Conservation (phyloP, 2,888 invertebrate genomes). For the Boloria euphrosyne region DNA sequence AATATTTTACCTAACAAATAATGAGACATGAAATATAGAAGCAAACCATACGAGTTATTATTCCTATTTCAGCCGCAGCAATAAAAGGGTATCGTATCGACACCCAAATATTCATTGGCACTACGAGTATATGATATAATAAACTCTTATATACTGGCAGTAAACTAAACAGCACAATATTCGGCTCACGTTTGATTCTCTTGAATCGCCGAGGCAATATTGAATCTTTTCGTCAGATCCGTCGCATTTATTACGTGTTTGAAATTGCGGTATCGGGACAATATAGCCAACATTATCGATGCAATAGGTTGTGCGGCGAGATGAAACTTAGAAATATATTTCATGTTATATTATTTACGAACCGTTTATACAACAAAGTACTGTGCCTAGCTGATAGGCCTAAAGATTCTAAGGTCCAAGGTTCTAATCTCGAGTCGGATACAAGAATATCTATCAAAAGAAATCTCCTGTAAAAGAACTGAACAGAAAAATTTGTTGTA, state of each 20-base stretch:
- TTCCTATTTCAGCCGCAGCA: conserved; percentile 2
- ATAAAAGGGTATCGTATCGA: conserved; percentile 16
- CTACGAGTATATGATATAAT: conserved; percentile 14
- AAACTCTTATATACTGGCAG: conserved; percentile 8
- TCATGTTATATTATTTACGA: background rate
- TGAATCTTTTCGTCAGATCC: conserved; percentile 32
- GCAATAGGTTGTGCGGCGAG: background rate
- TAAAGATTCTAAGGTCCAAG: too few species aligned
- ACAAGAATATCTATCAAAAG: too few species aligned
- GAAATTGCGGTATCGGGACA: conserved; percentile 28
- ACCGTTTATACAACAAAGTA: background rate
- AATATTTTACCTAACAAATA: too few species aligned
- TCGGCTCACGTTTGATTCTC: conserved; percentile 32
- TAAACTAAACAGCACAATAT: conserved; percentile 20
- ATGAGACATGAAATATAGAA: too few species aligned
- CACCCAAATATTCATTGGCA: conserved; percentile 14
- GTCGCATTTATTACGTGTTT: conserved; percentile 32
- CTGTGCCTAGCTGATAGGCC: too few species aligned
- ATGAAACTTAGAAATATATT: background rate
- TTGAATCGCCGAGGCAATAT: conserved; percentile 23
- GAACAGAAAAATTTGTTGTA: too few species aligned
- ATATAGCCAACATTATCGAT: conserved; percentile 17
- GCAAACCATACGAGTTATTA: too few species aligned
- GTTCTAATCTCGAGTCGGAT: too few species aligned
- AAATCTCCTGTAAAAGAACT: too few species aligned